Evolutionary conservation across 2,797 vertebrate species (phyloP).

Genomic region (Xiphophorus birchmanni): DNA sequence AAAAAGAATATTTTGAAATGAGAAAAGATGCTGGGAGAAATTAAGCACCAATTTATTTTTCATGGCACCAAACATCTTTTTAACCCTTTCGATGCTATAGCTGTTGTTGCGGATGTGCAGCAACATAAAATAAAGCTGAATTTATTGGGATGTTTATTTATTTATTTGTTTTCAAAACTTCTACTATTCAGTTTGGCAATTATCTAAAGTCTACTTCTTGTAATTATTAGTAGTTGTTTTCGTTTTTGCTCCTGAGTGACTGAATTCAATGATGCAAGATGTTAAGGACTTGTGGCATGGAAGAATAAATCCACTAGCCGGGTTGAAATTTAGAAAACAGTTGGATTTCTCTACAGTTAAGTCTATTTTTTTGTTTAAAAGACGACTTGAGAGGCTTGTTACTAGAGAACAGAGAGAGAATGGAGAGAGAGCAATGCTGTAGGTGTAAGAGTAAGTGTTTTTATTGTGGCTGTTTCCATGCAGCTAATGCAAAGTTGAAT

Average conservation of each 20-base stretch:
- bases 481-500: not conserved
- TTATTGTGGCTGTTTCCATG: not conserved
- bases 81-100: not conserved
- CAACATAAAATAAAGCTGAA: not conserved
- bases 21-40: not conserved
- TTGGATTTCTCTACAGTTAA: not conserved
- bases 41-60: conserved; percentile 1
- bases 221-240: not conserved
- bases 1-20: conserved; percentile 15
- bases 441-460: not conserved
- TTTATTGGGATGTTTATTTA: not conserved
- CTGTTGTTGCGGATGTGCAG: not conserved
- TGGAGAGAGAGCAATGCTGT: not conserved
- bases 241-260: not conserved
- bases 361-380: not conserved
- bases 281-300: conserved; percentile 27
- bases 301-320: conserved; percentile 9
- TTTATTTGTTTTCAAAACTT: not conserved
- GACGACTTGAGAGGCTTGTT: not conserved
- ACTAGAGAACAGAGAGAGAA: not conserved
- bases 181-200: not conserved
- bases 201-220: not conserved
- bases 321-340: too few species aligned
- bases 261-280: conserved; percentile 2
- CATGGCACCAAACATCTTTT: not conserved